Evolutionary conservation across 35 echinoderm and acorn worm species (phyloP).

Genomic region (Eucidaris tribuloides): DNA sequence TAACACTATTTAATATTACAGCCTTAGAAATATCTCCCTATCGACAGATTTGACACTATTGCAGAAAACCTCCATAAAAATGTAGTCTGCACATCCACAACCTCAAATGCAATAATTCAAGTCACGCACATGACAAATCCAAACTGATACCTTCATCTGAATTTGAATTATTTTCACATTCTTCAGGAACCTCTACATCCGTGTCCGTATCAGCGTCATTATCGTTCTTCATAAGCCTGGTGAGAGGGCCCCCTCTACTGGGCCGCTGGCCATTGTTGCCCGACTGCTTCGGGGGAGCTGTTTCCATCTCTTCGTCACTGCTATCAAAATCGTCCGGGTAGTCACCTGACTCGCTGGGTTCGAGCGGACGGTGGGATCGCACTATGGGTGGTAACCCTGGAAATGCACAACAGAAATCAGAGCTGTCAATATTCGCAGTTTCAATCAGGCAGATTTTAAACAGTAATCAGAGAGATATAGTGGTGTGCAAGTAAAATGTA

Average conservation of each 20-base stretch:
- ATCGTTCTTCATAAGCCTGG: not conserved
- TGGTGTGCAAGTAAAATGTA: too few relatives aligned
- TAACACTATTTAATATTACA: too few relatives aligned
- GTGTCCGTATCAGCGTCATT: not conserved
- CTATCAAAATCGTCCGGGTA: constrained; percentile 22
- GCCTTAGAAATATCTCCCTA: too few relatives aligned
- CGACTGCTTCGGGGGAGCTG: not conserved
- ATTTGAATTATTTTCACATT: not conserved
- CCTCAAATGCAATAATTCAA: too few relatives aligned
- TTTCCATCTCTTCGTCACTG: constrained; percentile 2
- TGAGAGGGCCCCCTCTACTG: not conserved
- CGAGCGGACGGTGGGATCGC: not conserved
- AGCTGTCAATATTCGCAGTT: too few relatives aligned
- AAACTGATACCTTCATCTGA: not conserved
- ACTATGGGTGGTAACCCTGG: not conserved
- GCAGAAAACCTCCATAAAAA: too few relatives aligned
- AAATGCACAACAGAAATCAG: too few relatives aligned
- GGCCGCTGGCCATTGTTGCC: too few relatives aligned
- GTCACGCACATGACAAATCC: not conserved
- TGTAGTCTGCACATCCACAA: too few relatives aligned
- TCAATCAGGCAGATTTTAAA: too few relatives aligned
- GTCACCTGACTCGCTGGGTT: constrained; percentile 8
- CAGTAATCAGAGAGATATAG: too few relatives aligned
- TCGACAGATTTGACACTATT: too few relatives aligned
- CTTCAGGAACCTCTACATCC: not conserved